These are phyloP conservation scores for Taenaris catops DNA, from an alignment of 2,888 invertebrate genomes.

Conservation along the genomic window DNA sequence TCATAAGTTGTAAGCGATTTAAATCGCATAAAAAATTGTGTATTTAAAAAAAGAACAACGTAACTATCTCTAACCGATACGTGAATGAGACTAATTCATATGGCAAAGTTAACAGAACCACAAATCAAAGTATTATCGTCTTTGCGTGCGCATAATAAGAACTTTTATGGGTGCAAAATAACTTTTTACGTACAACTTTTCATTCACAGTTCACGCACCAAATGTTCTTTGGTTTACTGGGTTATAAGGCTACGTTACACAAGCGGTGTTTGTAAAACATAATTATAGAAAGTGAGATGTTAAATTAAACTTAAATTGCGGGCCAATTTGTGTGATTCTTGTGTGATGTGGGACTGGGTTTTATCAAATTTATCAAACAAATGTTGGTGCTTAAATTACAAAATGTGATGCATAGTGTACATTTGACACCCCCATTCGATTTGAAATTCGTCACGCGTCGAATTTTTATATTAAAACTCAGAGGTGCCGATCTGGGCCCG, in stretches of 20 bases:
- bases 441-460: too few relatives aligned
- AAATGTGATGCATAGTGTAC: too few relatives aligned
- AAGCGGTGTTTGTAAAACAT: slow-evolving; percentile 38
- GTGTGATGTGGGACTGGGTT: too few relatives aligned
- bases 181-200: slow-evolving; percentile 31
- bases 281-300: slow-evolving; percentile 24
- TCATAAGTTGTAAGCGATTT: neutral
- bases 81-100: slow-evolving; percentile 35
- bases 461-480: too few relatives aligned
- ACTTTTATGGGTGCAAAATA: slow-evolving; percentile 15
- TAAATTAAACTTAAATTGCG: too few relatives aligned
- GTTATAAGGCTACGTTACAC: slow-evolving; percentile 47
- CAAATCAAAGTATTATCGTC: slow-evolving; percentile 23
- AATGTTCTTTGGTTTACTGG: slow-evolving; percentile 54
- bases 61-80: slow-evolving; percentile 11
- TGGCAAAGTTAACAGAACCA: slow-evolving; percentile 13
- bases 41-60: slow-evolving; percentile 11
- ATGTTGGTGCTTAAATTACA: too few relatives aligned
- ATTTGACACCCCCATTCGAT: too few relatives aligned
- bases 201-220: slow-evolving; percentile 66
- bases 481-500: too few relatives aligned
- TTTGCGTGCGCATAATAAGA: slow-evolving; percentile 28
- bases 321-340: slow-evolving; percentile 11
- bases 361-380: too few relatives aligned
- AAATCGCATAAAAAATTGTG: slow-evolving; percentile 1